phyloP scores from a whole-genome alignment of 64 coral and sea anemone species.

The Porites australiensis region DNA sequence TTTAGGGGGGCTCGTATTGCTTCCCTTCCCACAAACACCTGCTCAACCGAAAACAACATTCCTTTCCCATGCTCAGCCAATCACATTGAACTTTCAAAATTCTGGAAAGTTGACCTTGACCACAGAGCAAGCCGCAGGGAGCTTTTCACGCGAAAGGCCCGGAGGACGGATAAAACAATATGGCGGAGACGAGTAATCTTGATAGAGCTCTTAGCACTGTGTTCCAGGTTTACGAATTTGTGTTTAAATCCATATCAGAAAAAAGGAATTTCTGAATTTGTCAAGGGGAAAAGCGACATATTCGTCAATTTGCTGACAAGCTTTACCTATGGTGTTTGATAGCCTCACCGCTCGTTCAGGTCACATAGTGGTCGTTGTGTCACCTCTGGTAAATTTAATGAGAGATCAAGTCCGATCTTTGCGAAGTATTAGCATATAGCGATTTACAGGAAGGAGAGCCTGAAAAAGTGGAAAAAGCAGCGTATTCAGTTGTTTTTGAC shows the following conservation, averaged over 20 bases:
- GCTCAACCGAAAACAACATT: too few relatives aligned
- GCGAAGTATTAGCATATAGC: conserved; percentile 13
- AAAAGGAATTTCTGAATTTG: background rate
- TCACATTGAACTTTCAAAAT: too few relatives aligned
- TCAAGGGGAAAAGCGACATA: background rate
- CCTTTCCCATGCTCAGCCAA: too few relatives aligned
- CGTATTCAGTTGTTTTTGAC: background rate
- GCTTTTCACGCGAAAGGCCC: background rate
- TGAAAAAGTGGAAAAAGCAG: conserved; percentile 1
- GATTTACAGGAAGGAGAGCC: conserved; percentile 8
- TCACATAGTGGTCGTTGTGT: conserved; percentile 29
- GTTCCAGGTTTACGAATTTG: background rate
- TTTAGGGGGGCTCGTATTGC: too few relatives aligned
- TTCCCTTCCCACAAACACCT: too few relatives aligned
- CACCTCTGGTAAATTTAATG: conserved; percentile 16
- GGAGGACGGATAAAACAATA: background rate
- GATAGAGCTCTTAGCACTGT: background rate
- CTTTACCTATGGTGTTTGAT: conserved; percentile 21
- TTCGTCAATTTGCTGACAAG: conserved; percentile 7
- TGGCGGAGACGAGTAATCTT: background rate
- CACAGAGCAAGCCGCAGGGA: background rate
- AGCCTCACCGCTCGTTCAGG: background rate
- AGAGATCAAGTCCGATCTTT: conserved; percentile 30
- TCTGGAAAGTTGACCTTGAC: background rate
- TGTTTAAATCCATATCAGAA: background rate